Conservation (phyloP, 2,797 vertebrate species). For the Distichodus sexfasciatus region DNA sequence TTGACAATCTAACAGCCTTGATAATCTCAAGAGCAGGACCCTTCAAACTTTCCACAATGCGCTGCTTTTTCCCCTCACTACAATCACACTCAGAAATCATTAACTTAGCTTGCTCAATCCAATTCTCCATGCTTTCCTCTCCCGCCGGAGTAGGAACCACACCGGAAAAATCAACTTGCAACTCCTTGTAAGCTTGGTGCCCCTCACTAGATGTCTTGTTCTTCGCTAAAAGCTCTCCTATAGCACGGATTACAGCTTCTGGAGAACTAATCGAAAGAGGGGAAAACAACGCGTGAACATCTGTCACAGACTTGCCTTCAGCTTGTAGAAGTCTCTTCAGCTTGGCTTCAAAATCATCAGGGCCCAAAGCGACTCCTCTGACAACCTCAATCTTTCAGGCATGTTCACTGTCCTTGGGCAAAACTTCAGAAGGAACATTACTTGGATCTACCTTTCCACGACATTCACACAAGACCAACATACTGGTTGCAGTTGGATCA, state of each 20-base stretch:
- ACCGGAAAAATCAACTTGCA: no score
- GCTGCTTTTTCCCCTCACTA: not conserved
- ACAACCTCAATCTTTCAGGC: not conserved
- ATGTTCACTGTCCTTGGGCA: not conserved
- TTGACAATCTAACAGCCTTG: not conserved
- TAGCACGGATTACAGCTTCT: not conserved
- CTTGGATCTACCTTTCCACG: not conserved
- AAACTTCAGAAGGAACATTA: not conserved
- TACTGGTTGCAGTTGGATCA: not conserved
- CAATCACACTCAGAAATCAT: conserved; percentile 17
- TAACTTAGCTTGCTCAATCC: not conserved
- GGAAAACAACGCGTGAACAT: not conserved
- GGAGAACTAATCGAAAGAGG: not conserved
- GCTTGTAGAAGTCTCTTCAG: not conserved
- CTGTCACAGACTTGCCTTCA: not conserved
- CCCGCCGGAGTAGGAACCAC: not conserved
- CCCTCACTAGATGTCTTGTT: no score
- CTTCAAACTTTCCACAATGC: conserved; percentile 12
- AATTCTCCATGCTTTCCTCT: conserved; percentile 8
- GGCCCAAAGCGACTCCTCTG: not conserved
- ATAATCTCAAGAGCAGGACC: conserved; percentile 17
- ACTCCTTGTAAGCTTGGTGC: no score
- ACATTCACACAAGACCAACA: conserved; percentile 14
- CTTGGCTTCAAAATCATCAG: not conserved
- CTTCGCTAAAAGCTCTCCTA: no score